phyloP scores from a whole-genome alignment of 2,113 vertebrate species.

The Nanorana parkeri region DNA sequence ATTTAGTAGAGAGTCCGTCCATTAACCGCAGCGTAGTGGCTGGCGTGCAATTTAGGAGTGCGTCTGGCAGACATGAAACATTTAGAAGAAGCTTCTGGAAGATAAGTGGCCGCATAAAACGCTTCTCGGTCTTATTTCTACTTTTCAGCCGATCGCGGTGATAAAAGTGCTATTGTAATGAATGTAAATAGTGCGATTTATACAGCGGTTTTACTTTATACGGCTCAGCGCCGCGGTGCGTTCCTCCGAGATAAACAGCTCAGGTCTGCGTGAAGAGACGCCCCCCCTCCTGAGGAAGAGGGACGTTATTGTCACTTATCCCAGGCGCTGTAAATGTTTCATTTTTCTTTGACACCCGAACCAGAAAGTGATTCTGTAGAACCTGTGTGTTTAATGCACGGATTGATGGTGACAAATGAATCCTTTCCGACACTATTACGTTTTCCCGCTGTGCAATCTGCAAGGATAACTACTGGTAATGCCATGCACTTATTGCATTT shows the following conservation, averaged over 20 bases:
- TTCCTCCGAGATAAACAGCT: neutral
- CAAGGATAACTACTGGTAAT: too few species aligned
- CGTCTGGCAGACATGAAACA: slow-evolving; percentile 39
- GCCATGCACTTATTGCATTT: too few species aligned
- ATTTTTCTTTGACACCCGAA: too few species aligned
- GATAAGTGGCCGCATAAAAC: slow-evolving; percentile 53
- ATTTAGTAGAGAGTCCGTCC: slow-evolving; percentile 58
- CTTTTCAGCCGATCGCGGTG: neutral
- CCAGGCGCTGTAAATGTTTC: slow-evolving; percentile 3
- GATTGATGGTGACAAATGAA: too few species aligned
- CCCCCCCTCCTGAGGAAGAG: neutral
- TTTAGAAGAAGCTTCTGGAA: slow-evolving; percentile 19
- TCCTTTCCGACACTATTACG: too few species aligned
- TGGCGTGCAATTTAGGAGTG: slow-evolving; percentile 22
- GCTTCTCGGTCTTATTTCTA: slow-evolving; percentile 3
- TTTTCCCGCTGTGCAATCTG: too few species aligned
- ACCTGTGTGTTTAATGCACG: too few species aligned
- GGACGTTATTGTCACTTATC: too few species aligned
- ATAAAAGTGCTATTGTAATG: slow-evolving; percentile 50
- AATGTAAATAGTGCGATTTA: slow-evolving; percentile 52
- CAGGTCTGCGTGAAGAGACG: neutral
- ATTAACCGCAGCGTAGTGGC: slow-evolving; percentile 53
- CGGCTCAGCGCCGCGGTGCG: neutral
- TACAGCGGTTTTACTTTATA: slow-evolving; percentile 10
- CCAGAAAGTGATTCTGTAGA: too few species aligned